Evolutionary conservation across 2,888 invertebrate species (phyloP).

Genomic region (Argyra leucocephala): DNA sequence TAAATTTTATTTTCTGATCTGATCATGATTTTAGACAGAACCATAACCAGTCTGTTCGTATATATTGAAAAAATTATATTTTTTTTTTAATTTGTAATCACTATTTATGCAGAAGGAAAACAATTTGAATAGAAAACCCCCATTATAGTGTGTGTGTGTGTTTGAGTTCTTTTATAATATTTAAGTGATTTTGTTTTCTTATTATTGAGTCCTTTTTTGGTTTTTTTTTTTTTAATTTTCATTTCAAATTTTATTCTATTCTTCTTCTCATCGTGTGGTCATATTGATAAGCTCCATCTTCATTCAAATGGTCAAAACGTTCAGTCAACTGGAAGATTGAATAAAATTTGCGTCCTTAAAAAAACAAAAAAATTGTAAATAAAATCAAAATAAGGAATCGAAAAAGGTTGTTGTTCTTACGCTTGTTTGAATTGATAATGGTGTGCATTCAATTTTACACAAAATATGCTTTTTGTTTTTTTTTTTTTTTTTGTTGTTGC

Average conservation of each 20-base stretch:
- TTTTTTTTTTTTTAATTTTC: neutral
- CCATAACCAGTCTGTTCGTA: no score
- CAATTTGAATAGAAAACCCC: neutral
- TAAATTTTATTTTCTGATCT: no score
- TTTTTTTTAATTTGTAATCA: neutral
- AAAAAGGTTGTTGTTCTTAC: slow-evolving; percentile 12
- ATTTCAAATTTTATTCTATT: slow-evolving; percentile 1
- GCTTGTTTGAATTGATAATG: slow-evolving; percentile 1
- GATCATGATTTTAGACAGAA: no score
- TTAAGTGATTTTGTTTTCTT: no score
- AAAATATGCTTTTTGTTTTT: slow-evolving; percentile 19
- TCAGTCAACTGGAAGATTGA: slow-evolving; percentile 43
- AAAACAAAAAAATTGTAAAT: slow-evolving; percentile 12
- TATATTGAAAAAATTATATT: neutral
- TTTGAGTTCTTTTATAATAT: neutral
- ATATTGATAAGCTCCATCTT: slow-evolving; percentile 26
- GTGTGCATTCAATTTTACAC: slow-evolving; percentile 16
- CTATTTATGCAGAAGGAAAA: slow-evolving; percentile 4
- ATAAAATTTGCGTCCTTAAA: slow-evolving; percentile 38
- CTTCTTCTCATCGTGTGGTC: slow-evolving; percentile 15
- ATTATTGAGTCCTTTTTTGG: no score
- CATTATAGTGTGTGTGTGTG: neutral
- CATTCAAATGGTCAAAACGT: slow-evolving; percentile 18
- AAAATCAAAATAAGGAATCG: slow-evolving; percentile 14
- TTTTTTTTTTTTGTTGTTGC: neutral